These are phyloP conservation scores for Melanotaenia nigrans DNA, from an alignment of 2,797 vertebrate species.

Conservation along the genomic window DNA sequence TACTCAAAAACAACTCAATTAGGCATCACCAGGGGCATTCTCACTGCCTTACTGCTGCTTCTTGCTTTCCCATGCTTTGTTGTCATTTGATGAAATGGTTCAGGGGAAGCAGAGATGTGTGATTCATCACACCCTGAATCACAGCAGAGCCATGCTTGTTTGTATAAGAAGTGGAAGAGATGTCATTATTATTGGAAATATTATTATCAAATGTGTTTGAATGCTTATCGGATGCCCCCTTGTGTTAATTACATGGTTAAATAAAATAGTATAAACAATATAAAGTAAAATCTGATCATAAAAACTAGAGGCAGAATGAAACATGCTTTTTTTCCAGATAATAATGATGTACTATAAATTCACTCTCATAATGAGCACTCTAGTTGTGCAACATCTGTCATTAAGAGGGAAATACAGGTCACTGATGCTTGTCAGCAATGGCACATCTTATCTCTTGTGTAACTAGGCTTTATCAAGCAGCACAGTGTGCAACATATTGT, in stretches of 20 bases:
- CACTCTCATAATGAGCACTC: constrained; percentile 46
- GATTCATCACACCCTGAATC: constrained; percentile 67
- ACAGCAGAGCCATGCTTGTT: constrained; percentile 39
- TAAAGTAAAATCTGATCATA: constrained; percentile 15
- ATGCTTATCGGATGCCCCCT: background rate
- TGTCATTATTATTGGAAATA: constrained; percentile 15
- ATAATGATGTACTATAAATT: constrained; percentile 40
- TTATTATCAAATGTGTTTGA: constrained; percentile 20
- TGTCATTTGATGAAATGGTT: constrained; percentile 70
- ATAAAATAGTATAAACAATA: constrained; percentile 1
- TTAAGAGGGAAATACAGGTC: constrained; percentile 66
- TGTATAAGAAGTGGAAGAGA: constrained; percentile 32
- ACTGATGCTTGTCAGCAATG: constrained; percentile 53
- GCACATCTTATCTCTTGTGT: constrained; percentile 43
- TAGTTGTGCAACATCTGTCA: constrained; percentile 60
- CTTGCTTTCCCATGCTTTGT: constrained; percentile 54
- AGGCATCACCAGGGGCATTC: constrained; percentile 60
- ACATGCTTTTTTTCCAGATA: constrained; percentile 22
- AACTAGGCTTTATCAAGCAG: constrained; percentile 14
- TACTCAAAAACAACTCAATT: constrained; percentile 69
- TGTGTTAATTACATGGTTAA: constrained; percentile 12
- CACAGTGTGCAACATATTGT: background rate
- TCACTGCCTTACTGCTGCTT: constrained; percentile 51
- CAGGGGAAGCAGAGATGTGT: constrained; percentile 55
- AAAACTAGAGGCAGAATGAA: constrained; percentile 19